A percentile compares a stretch with the other conserved stretches of the same genome.
Evolutionary conservation across 2,797 vertebrate genomes (phyloP).

Genomic region (Neomorphus geoffroyi): DNA sequence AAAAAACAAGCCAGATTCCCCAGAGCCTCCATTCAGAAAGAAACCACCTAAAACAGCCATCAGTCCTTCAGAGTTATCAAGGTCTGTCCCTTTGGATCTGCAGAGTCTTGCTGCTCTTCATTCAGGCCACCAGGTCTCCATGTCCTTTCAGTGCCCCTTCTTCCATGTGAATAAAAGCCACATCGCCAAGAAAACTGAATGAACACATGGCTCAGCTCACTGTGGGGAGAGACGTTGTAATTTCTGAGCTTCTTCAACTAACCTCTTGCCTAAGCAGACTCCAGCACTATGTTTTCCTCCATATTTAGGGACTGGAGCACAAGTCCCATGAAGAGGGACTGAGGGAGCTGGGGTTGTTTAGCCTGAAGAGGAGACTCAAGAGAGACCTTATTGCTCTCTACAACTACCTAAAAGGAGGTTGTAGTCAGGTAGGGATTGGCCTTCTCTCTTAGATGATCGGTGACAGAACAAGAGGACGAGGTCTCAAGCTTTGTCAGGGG

Average conservation of each 20-base stretch:
- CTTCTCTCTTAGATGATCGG: too few species aligned
- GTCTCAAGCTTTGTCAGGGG: too few species aligned
- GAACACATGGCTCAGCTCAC: neutral
- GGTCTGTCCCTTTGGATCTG: neutral
- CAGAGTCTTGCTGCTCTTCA: neutral
- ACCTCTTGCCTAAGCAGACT: neutral
- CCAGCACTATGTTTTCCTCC: neutral
- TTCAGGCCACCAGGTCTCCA: fast-evolving
- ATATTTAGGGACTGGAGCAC: too few species aligned
- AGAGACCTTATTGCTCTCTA: too few species aligned
- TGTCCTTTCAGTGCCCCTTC: neutral
- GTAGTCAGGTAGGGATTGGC: too few species aligned
- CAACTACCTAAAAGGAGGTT: too few species aligned
- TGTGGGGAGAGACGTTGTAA: neutral
- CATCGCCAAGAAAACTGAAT: neutral
- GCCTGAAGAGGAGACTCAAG: too few species aligned
- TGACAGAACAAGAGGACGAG: too few species aligned
- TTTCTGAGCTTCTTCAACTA: neutral
- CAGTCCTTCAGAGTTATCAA: neutral
- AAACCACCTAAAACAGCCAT: neutral
- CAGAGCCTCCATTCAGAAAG: neutral
- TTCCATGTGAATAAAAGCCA: neutral
- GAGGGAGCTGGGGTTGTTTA: too few species aligned
- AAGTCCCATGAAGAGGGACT: too few species aligned
- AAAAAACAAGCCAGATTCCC: too few species aligned